Evolutionary conservation across 2,113 vertebrate species (phyloP).

Genomic region (Spheniscus mendiculus): DNA sequence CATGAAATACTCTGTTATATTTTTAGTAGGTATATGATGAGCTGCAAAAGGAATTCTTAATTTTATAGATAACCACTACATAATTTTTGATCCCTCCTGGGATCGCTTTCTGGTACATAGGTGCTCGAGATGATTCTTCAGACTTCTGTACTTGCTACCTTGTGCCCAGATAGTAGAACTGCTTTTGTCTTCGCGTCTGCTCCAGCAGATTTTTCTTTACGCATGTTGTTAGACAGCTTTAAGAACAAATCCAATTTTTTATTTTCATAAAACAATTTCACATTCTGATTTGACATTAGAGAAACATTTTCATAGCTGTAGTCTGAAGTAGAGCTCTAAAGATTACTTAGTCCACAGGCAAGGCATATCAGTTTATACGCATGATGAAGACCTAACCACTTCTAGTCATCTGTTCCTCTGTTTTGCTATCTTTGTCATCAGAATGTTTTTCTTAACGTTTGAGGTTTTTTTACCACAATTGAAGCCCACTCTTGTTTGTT

Average conservation of each 20-base stretch:
- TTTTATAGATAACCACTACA: not conserved
- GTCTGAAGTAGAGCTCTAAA: not conserved
- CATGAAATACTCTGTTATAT: not conserved
- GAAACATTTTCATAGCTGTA: not conserved
- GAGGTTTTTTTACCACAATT: not conserved
- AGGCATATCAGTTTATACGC: not conserved
- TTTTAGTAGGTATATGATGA: not conserved
- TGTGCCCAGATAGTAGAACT: not conserved
- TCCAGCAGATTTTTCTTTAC: not conserved
- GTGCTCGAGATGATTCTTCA: not conserved
- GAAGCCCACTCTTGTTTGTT: not conserved
- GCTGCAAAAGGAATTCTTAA: not conserved
- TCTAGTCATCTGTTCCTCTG: not conserved
- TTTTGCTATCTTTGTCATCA: not conserved
- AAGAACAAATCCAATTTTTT: not conserved
- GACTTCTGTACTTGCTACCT: not conserved
- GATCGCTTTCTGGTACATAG: fast-evolving
- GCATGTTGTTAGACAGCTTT: not conserved
- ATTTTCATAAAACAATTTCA: not conserved
- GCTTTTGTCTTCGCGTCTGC: not conserved
- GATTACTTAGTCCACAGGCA: not conserved
- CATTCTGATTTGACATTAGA: not conserved
- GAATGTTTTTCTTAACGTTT: not conserved
- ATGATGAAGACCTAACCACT: not conserved
- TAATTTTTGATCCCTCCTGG: not conserved